Conservation (phyloP, 2,888 invertebrate species). For the Nematopogon swammerdamellus region DNA sequence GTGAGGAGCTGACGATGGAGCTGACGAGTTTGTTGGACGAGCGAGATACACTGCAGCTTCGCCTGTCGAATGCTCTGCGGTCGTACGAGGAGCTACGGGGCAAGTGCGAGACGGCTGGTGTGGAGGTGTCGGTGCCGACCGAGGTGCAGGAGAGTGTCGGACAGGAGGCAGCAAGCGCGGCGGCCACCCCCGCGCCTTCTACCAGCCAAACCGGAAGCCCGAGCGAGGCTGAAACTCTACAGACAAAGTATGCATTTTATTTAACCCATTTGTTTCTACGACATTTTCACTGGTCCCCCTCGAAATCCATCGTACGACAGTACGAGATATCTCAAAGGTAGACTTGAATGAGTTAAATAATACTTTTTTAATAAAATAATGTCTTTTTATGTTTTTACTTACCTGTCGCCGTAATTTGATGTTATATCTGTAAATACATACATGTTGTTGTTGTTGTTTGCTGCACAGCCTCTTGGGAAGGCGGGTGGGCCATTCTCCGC, state of each 20-base stretch:
- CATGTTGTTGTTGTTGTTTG: too few relatives aligned
- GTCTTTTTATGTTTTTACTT: too few relatives aligned
- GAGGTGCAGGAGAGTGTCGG: slow-evolving; percentile 6
- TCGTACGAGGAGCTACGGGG: slow-evolving; percentile 60
- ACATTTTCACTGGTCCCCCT: too few relatives aligned
- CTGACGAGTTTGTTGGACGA: slow-evolving; percentile 80
- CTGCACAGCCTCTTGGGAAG: too few relatives aligned
- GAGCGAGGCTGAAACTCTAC: slow-evolving; percentile 27
- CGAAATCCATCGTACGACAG: too few relatives aligned
- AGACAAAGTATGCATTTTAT: too few relatives aligned
- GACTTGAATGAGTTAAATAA: background rate
- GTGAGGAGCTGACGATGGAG: slow-evolving; percentile 83
- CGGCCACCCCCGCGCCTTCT: background rate
- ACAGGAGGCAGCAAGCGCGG: background rate
- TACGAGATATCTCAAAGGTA: too few relatives aligned
- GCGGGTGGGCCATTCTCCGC: too few relatives aligned
- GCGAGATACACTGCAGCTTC: slow-evolving; percentile 78
- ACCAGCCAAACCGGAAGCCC: slow-evolving; percentile 28
- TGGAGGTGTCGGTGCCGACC: slow-evolving; percentile 23
- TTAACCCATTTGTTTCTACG: too few relatives aligned
- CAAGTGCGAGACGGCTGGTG: slow-evolving; percentile 22
- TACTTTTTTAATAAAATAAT: too few relatives aligned
- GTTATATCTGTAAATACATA: too few relatives aligned
- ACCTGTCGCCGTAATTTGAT: too few relatives aligned
- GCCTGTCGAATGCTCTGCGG: slow-evolving; percentile 76